These are phyloP conservation scores for Euphydryas editha DNA, from an alignment of 2,888 invertebrate genomes.

Conservation along the genomic window DNA sequence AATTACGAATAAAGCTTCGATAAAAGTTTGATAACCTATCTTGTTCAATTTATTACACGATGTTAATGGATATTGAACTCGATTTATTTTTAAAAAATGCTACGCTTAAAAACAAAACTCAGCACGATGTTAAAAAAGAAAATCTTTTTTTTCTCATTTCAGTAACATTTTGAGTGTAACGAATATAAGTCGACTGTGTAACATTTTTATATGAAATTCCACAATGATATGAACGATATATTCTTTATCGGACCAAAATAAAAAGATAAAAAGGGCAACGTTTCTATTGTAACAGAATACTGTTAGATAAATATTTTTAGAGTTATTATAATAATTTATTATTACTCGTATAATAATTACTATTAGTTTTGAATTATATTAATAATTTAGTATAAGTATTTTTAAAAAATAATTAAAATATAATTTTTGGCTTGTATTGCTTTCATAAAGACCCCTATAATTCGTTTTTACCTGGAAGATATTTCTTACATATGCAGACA, in stretches of 20 bases:
- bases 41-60: slow-evolving; percentile 6
- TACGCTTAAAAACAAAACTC: background rate
- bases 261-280: no score
- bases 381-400: no score
- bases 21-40: slow-evolving; percentile 21
- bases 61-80: slow-evolving; percentile 12
- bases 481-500: no score
- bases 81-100: background rate
- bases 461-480: no score
- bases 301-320: no score
- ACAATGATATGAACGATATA: background rate
- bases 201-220: background rate
- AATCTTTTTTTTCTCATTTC: background rate
- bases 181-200: background rate
- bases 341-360: no score
- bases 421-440: no score
- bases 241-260: background rate
- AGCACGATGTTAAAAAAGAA: background rate
- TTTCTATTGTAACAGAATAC: no score
- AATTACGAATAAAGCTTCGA: slow-evolving; percentile 9
- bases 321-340: no score
- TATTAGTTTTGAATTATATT: no score
- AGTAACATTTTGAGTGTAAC: background rate
- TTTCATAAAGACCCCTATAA: no score
- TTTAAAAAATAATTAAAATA: no score